Evolutionary conservation across 2,113 vertebrate species (phyloP), one percentile per base, ranked within the genome.

Genomic region (Cacatua alba): DNA sequence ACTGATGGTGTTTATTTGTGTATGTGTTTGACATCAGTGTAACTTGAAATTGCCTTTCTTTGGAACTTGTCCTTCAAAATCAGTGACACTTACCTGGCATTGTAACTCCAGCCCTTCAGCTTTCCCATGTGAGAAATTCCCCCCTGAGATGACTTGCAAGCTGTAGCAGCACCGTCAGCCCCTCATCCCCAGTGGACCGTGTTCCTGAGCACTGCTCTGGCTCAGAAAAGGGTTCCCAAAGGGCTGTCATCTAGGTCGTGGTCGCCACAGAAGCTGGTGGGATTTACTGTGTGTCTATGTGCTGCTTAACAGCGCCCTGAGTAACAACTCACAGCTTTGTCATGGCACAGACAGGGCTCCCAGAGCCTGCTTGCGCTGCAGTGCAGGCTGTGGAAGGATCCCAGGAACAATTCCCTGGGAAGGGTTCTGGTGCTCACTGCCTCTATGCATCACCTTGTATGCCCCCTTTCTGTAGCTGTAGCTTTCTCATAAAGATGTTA

Each of bases 391-490:
- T n/a, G 78, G 62, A 9, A 37, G 11, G 52, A 86, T 51, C 64
- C 51, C 11, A 0, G 64, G 23, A 55, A 49, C 46, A 88, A 64
- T 71, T 71, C 90, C 82, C 88, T 80, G 60, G 69, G 81, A 71
- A 64, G 39, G 29, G 24, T 37, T 37, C 90, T 88, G 35, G 8
- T 88, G 2, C 49, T 80, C 25, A 0, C 39, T 57, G 46, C 59
- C 78, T 31, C 19, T 52, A 1, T 11, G 49, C 48, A 17, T 93
- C 88, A 78, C 92, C 88, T 92, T 69, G 84, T 2, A 26, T 93
- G 69, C 88, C 77, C 82, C 60, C 52, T 76, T 93, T 69, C 86
- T 65, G 86, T 60, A 88, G 69, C 85, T 71, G 19, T 48, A 48
- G 51, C 41, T 91, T 60, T 59, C 48, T 86, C 64, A 62, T 78